Evolutionary conservation across 2,888 invertebrate genomes (phyloP).

Genomic region (Platerodrilus igneus): DNA sequence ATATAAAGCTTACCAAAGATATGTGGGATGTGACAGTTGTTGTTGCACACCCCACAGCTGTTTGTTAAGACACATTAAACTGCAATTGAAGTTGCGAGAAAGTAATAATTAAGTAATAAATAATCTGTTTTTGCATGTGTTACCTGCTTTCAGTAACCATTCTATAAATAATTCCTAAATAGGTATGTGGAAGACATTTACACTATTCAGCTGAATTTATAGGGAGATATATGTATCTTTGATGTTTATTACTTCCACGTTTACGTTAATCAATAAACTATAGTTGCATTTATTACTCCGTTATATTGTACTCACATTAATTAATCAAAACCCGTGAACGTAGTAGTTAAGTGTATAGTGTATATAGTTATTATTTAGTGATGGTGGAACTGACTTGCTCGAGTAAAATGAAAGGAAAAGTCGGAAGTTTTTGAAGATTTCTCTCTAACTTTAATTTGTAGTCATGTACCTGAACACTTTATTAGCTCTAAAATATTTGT

Average conservation of each 20-base stretch:
- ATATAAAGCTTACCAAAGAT: too few species aligned
- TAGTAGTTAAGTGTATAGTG: too few species aligned
- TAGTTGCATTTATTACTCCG: slow-evolving; percentile 23
- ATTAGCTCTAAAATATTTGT: too few species aligned
- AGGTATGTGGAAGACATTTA: not conserved
- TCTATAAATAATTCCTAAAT: slow-evolving; percentile 16
- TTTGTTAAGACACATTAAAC: slow-evolving; percentile 8
- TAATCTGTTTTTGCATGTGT: slow-evolving; percentile 7
- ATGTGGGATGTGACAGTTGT: slow-evolving; percentile 17
- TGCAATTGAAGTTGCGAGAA: slow-evolving; percentile 11
- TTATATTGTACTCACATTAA: too few species aligned
- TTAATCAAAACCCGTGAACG: too few species aligned
- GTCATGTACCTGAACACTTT: too few species aligned
- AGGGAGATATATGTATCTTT: not conserved
- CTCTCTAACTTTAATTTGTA: too few species aligned
- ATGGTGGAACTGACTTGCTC: too few species aligned
- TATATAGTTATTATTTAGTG: too few species aligned
- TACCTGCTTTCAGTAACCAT: slow-evolving; percentile 5
- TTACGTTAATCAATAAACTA: slow-evolving; percentile 14
- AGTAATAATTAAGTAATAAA: slow-evolving; percentile 20
- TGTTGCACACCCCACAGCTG: slow-evolving; percentile 16
- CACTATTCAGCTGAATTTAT: slow-evolving; percentile 4
- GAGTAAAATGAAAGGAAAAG: too few species aligned
- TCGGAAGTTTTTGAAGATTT: too few species aligned
- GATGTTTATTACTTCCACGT: slow-evolving; percentile 6